Base-by-base conservation (phyloP, 2,888 invertebrate genomes). In the Lithophane semibrunnea region DNA sequence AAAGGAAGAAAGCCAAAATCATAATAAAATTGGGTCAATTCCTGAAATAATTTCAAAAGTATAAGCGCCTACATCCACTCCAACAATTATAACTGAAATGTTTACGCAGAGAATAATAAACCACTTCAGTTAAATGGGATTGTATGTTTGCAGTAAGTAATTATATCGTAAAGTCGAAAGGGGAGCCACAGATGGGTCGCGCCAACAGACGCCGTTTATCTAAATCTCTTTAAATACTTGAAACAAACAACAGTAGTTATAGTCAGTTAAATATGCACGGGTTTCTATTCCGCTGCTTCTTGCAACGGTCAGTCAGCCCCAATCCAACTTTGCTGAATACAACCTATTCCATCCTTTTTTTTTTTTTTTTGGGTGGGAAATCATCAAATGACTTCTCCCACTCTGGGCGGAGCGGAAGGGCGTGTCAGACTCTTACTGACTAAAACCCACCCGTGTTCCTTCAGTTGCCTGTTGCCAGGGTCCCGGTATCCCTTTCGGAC, bases 71-170 rank as follows among this genome's bases (percentile, higher is more conserved):
- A 68, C 72, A 73, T 75, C 67, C 61, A 75, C 79, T 72, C 58
- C 52, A 60, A 67, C 77, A 83, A 78, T 75, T 81, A 86, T 81
- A 79, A 72, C 68, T 74, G 70, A 80, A 86, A 83, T 79, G 78
- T 82, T 86, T 81, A 80, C 76, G 66, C 49, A 76, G 64, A 80
- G 83, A 77, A 86, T 83, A 85, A 87, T 85, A 80, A 85, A 83
- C 79, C 76, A 85, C 77, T 85, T 80, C 58, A 80, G 79, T 80
- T 76, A 82, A 88, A 88, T 85, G 71, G 74, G 76, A 85, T 83
- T 88, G 85, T 86, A 56, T 85, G 87, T 83, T 86, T 83, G 74
- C 81, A 76, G 87, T 79, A 80, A 86, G 85, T 88, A 85, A 88
- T 87, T 88, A 88, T 85, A 85, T 85, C 81, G 75, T 80, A 80